Percentiles rank a stretch among this genome's conserved stretches.
phyloP scores from a whole-genome alignment of 2,888 invertebrate genomes.

The Eledone cirrhosa region DNA sequence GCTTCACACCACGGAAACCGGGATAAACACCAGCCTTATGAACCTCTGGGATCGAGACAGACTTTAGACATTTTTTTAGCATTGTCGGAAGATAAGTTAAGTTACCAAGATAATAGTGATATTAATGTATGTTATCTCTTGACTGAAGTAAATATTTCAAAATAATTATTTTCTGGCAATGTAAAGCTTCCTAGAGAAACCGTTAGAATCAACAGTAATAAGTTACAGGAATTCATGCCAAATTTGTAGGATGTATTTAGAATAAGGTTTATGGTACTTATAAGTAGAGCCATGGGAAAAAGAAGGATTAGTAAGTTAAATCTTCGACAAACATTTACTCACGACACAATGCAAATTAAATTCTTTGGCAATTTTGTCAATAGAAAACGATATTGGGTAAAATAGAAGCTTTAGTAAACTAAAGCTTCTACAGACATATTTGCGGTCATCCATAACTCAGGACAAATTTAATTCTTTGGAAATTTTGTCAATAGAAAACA shows the following conservation, averaged over 20 bases:
- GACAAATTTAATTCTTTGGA: too few relatives aligned
- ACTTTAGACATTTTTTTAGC: too few relatives aligned
- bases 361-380: neutral
- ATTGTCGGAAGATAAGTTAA: neutral
- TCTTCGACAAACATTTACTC: neutral
- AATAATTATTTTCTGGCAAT: neutral
- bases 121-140: neutral
- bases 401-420: too few relatives aligned
- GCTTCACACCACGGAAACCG: too few relatives aligned
- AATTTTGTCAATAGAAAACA: too few relatives aligned
- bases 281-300: neutral
- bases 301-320: slow-evolving; percentile 1
- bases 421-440: too few relatives aligned
- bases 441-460: too few relatives aligned
- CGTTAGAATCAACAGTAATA: neutral
- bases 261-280: neutral
- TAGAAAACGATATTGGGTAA: neutral
- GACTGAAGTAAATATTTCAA: slow-evolving; percentile 8
- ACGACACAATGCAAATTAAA: neutral
- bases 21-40: too few relatives aligned
- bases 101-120: neutral
- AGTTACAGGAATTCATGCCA: neutral
- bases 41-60: too few relatives aligned
- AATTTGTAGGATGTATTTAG: neutral
- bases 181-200: neutral